Percentiles rank a stretch among this genome's conserved stretches.
Conservation (phyloP, 2,888 invertebrate genomes). For the Drosophila picticornis region DNA sequence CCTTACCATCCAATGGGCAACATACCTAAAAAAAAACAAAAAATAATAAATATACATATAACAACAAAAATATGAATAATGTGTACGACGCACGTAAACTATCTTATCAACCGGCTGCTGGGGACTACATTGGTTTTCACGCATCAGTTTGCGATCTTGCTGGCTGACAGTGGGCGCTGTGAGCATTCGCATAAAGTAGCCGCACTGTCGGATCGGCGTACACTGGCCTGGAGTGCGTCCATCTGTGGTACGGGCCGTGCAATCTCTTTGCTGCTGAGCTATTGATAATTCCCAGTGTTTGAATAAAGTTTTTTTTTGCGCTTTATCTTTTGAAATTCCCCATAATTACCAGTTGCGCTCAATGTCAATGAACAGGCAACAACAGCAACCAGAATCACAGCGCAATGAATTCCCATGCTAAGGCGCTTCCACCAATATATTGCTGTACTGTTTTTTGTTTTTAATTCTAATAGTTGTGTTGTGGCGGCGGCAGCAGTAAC, state of each 20-base stretch:
- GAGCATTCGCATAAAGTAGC: slow-evolving; percentile 60
- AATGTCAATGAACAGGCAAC: slow-evolving; percentile 52
- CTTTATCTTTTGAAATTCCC: slow-evolving; percentile 13
- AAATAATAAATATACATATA: background rate
- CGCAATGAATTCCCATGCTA: slow-evolving; percentile 32
- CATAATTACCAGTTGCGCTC: slow-evolving; percentile 51
- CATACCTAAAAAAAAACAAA: slow-evolving; percentile 50
- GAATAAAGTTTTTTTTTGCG: slow-evolving; percentile 23
- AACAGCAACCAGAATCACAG: slow-evolving; percentile 13
- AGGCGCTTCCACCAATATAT: slow-evolving; percentile 25
- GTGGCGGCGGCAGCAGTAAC: background rate
- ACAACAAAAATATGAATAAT: background rate
- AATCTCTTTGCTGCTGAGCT: slow-evolving; percentile 47
- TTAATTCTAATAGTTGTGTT: slow-evolving; percentile 12
- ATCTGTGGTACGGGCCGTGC: slow-evolving; percentile 31
- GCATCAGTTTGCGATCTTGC: slow-evolving; percentile 47
- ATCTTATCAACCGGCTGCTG: background rate
- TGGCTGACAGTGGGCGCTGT: slow-evolving; percentile 13
- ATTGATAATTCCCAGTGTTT: slow-evolving; percentile 21
- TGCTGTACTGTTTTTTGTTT: background rate
- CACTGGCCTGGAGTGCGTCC: slow-evolving; percentile 37
- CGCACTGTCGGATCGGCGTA: slow-evolving; percentile 52
- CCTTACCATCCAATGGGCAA: slow-evolving; percentile 42
- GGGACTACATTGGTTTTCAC: slow-evolving; percentile 59
- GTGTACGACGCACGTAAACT: slow-evolving; percentile 43